Evolutionary conservation across 2,888 invertebrate genomes (phyloP), one percentile per base, ranked within the genome.

Genomic region (Anaspis maculata): DNA sequence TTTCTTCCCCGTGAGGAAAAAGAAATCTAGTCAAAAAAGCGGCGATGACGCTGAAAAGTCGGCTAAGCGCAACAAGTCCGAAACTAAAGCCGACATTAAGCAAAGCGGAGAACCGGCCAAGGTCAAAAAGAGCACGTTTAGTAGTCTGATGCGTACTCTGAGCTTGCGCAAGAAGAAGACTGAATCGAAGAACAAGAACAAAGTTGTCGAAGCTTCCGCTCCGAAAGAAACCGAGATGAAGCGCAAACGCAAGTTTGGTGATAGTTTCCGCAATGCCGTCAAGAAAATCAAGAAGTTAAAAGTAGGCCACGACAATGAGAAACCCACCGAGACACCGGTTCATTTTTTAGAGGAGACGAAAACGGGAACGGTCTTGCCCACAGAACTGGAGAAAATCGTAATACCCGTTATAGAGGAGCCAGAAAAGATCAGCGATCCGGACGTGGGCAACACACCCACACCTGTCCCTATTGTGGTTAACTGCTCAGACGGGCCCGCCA

Each of bases 1-100:
- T 3, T 59, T 56, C 37, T 58, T 59, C 41, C 56, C 57, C 2
- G 50, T 56, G 15, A 54, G 53, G 25, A 55, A 56, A 32, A 52
- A 47, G 10, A 24, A 19, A 19, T 16, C 15, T 13, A 13, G 37
- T 29, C 26, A 24, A 6, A 33, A 35, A 30, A 40, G 40, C 11
- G 31, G 39, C 25, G 57, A 56, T 30, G 52, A n/a, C n/a, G n/a
- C n/a, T n/a, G n/a, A n/a, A n/a, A n/a, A n/a, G n/a, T n/a, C n/a
- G 51, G 37, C 24, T 49, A 12, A 52, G 54, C 40, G 41, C 13
- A 25, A 13, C 25, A 10, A 25, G 9, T 25, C 44, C 12, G 49
- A 50, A 15, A 43, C 27, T 15, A 39, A 45, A 10, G 14, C 11
- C 13, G 26, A 15, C 12, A 4, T 19, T 7, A 24, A 25, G 7